Percentiles rank a stretch among this genome's conserved stretches.
Conservation (phyloP, 1,140 invertebrate species). For the Drosophila rufa region DNA sequence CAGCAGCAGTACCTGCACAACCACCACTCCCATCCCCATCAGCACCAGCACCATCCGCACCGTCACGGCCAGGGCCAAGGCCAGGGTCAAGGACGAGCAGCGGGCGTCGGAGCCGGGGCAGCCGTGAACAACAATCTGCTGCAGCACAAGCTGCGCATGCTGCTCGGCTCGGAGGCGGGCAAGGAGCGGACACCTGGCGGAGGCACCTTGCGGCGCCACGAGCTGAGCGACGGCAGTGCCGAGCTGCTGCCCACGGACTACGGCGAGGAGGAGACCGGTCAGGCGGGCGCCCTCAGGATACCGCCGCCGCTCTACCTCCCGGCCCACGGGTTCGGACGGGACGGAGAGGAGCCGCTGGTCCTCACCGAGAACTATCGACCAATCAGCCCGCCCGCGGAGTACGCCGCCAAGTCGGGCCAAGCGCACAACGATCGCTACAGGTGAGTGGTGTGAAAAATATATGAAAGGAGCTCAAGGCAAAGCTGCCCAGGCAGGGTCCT, state of each 20-base stretch:
- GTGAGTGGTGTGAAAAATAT: constrained; percentile 27
- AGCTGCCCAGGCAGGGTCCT: no score
- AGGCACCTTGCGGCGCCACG: constrained; percentile 52
- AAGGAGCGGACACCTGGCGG: constrained; percentile 43
- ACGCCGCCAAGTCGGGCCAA: constrained; percentile 86
- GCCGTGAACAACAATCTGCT: constrained; percentile 88
- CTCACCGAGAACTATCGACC: constrained; percentile 86
- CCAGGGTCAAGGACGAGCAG: constrained; percentile 63
- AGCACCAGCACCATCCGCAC: constrained; percentile 30
- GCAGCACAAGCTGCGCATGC: constrained; percentile 91
- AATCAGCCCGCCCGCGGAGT: constrained; percentile 89
- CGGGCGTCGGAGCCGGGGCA: constrained; percentile 37
- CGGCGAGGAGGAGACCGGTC: constrained; percentile 59
- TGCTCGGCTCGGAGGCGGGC: constrained; percentile 89
- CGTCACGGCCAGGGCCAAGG: constrained; percentile 62
- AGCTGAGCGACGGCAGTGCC: constrained; percentile 40
- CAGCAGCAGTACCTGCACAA: constrained; percentile 71
- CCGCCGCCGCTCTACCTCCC: constrained; percentile 80
- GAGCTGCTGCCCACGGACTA: constrained; percentile 59
- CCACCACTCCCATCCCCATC: constrained; percentile 73
- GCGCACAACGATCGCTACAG: constrained; percentile 79
- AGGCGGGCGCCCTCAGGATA: constrained; percentile 69
- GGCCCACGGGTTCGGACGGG: constrained; percentile 61
- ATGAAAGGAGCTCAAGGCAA: not conserved
- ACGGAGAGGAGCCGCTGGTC: constrained; percentile 78